Conservation (phyloP, 2,113 vertebrate species). For the Mesoclemmys tuberculata region DNA sequence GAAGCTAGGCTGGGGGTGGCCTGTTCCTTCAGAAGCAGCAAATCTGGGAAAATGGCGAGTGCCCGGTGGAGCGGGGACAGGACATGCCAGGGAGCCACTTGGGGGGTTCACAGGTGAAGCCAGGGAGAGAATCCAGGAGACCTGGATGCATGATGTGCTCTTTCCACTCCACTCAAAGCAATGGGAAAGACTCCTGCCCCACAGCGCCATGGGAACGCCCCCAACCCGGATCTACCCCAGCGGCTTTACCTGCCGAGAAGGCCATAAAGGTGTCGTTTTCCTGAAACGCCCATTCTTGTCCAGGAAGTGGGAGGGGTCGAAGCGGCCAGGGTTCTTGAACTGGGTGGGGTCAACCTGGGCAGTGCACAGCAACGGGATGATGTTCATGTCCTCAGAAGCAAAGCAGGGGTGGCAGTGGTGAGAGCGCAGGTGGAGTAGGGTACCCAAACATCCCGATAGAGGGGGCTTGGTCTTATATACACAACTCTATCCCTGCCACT, state of each 20-base stretch:
- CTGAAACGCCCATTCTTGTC: slow-evolving; percentile 72
- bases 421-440: too few species aligned
- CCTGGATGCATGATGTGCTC: not conserved
- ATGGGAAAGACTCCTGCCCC: too few species aligned
- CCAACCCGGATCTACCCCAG: slow-evolving; percentile 32
- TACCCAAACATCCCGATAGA: not conserved
- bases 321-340: slow-evolving; percentile 60
- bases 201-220: too few species aligned
- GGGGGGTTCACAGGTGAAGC: too few species aligned
- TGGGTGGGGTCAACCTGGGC: slow-evolving; percentile 64
- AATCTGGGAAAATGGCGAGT: too few species aligned
- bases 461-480: not conserved
- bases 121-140: not conserved
- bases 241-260: slow-evolving; percentile 70
- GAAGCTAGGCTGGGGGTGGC: too few species aligned
- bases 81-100: too few species aligned
- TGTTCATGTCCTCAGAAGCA: slow-evolving; percentile 44
- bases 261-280: slow-evolving; percentile 69
- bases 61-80: too few species aligned
- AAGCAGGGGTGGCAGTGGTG: too few species aligned
- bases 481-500: too few species aligned
- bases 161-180: too few species aligned
- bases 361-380: slow-evolving; percentile 68
- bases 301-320: slow-evolving; percentile 74
- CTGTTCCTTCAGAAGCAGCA: too few species aligned